Conservation (phyloP, 1,140 invertebrate species). For the Listronotus bonariensis region DNA sequence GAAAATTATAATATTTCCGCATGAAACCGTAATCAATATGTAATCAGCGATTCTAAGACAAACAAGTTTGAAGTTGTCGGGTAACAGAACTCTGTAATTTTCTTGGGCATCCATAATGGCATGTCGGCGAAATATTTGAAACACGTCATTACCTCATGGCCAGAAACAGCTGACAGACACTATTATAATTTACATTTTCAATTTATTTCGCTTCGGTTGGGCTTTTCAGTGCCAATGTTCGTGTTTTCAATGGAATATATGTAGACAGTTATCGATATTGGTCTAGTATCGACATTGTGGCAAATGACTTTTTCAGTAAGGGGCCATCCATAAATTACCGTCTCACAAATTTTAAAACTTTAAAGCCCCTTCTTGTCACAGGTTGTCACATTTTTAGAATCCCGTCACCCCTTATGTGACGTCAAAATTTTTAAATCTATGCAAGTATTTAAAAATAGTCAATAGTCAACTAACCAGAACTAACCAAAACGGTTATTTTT, state of each 20-base stretch:
- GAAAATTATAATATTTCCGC: slow-evolving; percentile 4
- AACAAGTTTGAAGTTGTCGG: slow-evolving; percentile 17
- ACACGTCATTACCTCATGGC: slow-evolving; percentile 29
- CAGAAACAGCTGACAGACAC: slow-evolving; percentile 28
- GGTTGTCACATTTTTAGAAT: too few species aligned
- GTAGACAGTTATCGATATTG: too few species aligned
- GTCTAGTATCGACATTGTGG: too few species aligned
- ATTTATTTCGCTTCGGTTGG: slow-evolving; percentile 21
- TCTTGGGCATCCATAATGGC: slow-evolving; percentile 18
- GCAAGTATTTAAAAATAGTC: too few species aligned
- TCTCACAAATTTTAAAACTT: too few species aligned
- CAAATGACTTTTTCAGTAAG: too few species aligned
- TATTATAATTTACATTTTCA: slow-evolving; percentile 35
- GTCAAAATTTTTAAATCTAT: too few species aligned
- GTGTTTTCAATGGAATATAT: neutral
- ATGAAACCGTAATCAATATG: slow-evolving; percentile 8
- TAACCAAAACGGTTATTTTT: too few species aligned
- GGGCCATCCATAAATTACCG: too few species aligned
- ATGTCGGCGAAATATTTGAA: slow-evolving; percentile 23
- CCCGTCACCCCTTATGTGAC: too few species aligned
- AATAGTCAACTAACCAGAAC: too few species aligned
- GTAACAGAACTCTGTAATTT: slow-evolving; percentile 28
- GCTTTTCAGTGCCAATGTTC: slow-evolving; percentile 21
- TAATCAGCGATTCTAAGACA: slow-evolving; percentile 27
- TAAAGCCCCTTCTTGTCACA: too few species aligned